Evolutionary conservation across 2,888 invertebrate species (phyloP).

Genomic region (Drosophila imparisetae): DNA sequence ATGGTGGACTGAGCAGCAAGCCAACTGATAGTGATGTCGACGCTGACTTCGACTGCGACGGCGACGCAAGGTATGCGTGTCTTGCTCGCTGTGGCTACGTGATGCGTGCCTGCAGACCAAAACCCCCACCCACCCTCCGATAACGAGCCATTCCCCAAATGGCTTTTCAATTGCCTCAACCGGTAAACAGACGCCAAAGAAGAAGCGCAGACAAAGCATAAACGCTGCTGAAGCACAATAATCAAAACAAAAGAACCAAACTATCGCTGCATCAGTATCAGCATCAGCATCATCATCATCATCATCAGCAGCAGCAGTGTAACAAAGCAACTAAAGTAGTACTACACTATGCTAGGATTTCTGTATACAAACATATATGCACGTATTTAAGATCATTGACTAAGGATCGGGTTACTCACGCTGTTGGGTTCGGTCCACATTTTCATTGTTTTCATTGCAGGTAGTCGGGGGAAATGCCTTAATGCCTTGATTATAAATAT

Average conservation of each 20-base stretch:
- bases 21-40: constrained; percentile 46
- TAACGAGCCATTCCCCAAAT: constrained; percentile 57
- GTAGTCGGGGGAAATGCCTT: constrained; percentile 32
- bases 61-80: constrained; percentile 64
- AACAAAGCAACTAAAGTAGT: neutral
- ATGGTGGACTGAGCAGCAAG: constrained; percentile 40
- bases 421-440: constrained; percentile 72
- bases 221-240: constrained; percentile 66
- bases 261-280: constrained; percentile 33
- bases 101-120: constrained; percentile 51
- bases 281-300: neutral
- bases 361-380: neutral
- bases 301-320: constrained; percentile 19
- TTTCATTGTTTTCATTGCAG: constrained; percentile 47
- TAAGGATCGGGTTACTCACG: constrained; percentile 55
- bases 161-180: constrained; percentile 74
- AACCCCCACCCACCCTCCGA: constrained; percentile 3
- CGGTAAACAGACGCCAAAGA: constrained; percentile 58
- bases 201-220: constrained; percentile 67
- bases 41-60: constrained; percentile 13
- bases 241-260: constrained; percentile 71
- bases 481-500: constrained; percentile 3
- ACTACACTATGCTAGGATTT: neutral
- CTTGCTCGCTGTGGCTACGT: constrained; percentile 54
- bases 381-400: constrained; percentile 23